A percentile compares a stretch with the other conserved stretches of the same genome.
These are phyloP conservation scores for Clusia tigrina DNA, from an alignment of 2,888 invertebrate genomes.

Conservation along the genomic window DNA sequence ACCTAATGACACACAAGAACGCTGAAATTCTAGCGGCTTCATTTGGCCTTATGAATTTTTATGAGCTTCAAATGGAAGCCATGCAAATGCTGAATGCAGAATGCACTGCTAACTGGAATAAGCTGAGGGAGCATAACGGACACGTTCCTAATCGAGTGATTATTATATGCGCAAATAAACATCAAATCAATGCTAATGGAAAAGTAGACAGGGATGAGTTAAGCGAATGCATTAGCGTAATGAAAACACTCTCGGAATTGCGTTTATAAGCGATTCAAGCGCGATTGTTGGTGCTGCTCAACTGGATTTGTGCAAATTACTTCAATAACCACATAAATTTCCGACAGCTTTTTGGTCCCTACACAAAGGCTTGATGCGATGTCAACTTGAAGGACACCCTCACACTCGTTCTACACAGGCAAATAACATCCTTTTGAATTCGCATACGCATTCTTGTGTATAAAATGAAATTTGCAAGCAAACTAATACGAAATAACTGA, in stretches of 20 bases:
- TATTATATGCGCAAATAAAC: too few relatives aligned
- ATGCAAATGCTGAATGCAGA: neutral
- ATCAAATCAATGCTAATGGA: too few relatives aligned
- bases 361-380: neutral
- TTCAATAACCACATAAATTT: too few relatives aligned
- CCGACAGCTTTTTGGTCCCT: too few relatives aligned
- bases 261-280: too few relatives aligned
- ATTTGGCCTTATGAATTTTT: conserved; percentile 1
- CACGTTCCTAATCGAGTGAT: conserved; percentile 8
- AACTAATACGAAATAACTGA: too few relatives aligned
- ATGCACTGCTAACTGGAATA: neutral
- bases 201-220: too few relatives aligned
- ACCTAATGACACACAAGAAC: neutral
- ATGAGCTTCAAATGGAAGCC: neutral
- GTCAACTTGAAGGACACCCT: neutral
- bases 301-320: neutral
- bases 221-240: neutral
- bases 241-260: neutral
- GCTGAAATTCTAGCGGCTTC: neutral
- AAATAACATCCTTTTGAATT: too few relatives aligned
- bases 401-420: too few relatives aligned
- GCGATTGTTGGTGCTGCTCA: neutral
- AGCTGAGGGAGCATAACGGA: neutral
- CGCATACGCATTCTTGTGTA: too few relatives aligned
- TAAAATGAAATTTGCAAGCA: too few relatives aligned